Evolutionary conservation across 2,888 invertebrate genomes (phyloP), one percentile per base, ranked within the genome.

Genomic region (Laspeyria flexula): DNA sequence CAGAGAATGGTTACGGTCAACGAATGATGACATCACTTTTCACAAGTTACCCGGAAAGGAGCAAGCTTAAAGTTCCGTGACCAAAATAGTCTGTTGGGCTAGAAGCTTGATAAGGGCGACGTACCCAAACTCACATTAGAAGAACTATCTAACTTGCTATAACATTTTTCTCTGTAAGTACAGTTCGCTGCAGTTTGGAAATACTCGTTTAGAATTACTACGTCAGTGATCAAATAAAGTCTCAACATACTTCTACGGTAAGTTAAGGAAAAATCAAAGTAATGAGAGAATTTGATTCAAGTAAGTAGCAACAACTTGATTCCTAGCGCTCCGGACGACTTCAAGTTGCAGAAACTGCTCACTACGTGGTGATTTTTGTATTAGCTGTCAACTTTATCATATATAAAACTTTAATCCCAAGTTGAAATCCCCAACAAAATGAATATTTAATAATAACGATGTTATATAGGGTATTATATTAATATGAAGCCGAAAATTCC

Each of bases 81-180:
- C 42, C 29, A 21, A 42, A n/a, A 41, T 41, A 31, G 33, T 33
- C 42, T 33, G 31, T 33, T 33, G 31, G 42, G 42, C 21, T 21
- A 4, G 10, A 33, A 33, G 33, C 23, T 42, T 33, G 33, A 7
- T 31, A 33, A 13, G 12, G 42, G 23, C 30, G 12, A 41, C 12
- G 21, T 31, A 21, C 18, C 12, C 9, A 42, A 42, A 42, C 33
- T 33, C 31, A 33, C 33, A 33, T 23, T 42, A 31, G 6, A 13
- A 16, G 4, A 31, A 41, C 41, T 41, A 16, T 16, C 30, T 9
- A 30, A 41, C n/a, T 31, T 3, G 3, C 11, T 18, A 7, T 11
- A 30, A 12, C 13, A 41, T 41, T 41, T 27, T 39, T 27, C 25
- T 21, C 1, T 6, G 0, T 37, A 35, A 33, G 7, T 33, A 18